Conservation (phyloP, 1,140 invertebrate genomes). For the Drosophila arizonae region DNA sequence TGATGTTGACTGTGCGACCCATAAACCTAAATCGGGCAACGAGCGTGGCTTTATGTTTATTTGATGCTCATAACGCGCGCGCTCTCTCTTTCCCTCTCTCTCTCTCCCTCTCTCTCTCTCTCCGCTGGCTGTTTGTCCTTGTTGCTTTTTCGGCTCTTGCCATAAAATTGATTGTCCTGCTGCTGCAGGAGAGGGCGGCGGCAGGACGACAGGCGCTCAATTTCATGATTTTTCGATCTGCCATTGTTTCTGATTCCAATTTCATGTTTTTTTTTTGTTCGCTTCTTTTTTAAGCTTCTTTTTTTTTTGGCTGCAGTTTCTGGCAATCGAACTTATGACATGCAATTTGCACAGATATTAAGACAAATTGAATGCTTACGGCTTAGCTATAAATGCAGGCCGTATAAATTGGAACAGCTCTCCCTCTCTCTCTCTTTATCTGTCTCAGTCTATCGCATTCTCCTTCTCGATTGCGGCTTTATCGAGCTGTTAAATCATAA, state of each 20-base stretch:
- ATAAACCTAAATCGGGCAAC: constrained; percentile 60
- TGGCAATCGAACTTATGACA: constrained; percentile 59
- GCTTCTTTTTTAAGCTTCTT: neutral
- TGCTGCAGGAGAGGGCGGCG: constrained; percentile 1
- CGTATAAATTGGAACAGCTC: constrained; percentile 12
- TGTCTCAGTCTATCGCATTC: neutral
- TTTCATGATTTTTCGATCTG: constrained; percentile 26
- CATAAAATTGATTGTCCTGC: constrained; percentile 64
- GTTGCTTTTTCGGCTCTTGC: constrained; percentile 25
- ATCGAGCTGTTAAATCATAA: neutral
- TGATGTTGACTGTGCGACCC: constrained; percentile 50
- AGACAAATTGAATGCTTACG: constrained; percentile 59
- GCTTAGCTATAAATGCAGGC: constrained; percentile 30
- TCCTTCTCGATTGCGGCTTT: too few species aligned
- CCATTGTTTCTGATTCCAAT: constrained; percentile 23
- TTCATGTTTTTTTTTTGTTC: neutral
- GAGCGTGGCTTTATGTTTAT: constrained; percentile 53
- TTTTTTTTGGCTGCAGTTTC: constrained; percentile 14
- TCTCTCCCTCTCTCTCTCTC: neutral
- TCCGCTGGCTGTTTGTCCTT: neutral
- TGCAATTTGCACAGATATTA: constrained; percentile 58
- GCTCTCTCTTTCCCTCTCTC: neutral
- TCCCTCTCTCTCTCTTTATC: neutral
- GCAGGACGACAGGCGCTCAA: constrained; percentile 13
- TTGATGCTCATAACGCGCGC: constrained; percentile 60